Evolutionary conservation across 1,140 invertebrate genomes (phyloP).

Genomic region (Nephila pilipes): DNA sequence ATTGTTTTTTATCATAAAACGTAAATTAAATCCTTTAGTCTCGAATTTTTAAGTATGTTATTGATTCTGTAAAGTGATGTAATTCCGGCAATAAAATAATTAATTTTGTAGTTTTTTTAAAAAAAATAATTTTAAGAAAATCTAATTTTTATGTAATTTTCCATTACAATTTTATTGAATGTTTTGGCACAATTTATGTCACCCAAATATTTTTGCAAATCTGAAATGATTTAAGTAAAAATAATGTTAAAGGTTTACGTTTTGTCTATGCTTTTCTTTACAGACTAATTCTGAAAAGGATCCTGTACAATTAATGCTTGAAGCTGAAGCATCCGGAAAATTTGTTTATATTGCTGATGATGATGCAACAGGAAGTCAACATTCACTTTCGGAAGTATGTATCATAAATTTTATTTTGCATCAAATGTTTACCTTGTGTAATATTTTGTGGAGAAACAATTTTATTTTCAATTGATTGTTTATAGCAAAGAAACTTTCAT

Average conservation of each 20-base stretch:
- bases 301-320: constrained; percentile 87
- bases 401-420: background rate
- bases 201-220: background rate
- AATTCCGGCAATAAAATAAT: no score
- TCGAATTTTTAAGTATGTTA: no score
- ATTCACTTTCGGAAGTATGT: constrained; percentile 56
- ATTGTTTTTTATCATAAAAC: no score
- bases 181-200: background rate
- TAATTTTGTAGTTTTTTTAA: no score
- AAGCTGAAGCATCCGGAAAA: constrained; percentile 77
- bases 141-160: background rate
- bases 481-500: no score
- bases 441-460: no score
- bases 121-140: background rate
- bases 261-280: background rate
- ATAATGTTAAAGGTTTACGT: background rate
- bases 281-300: constrained; percentile 88
- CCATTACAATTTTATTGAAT: background rate
- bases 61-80: no score
- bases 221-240: background rate
- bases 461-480: no score
- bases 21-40: no score
- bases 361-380: constrained; percentile 61
- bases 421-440: no score
- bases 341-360: constrained; percentile 72